A percentile compares a stretch with the other conserved stretches of the same genome.
phyloP scores from a whole-genome alignment of 2,888 invertebrate species.

The Pecten maximus region DNA sequence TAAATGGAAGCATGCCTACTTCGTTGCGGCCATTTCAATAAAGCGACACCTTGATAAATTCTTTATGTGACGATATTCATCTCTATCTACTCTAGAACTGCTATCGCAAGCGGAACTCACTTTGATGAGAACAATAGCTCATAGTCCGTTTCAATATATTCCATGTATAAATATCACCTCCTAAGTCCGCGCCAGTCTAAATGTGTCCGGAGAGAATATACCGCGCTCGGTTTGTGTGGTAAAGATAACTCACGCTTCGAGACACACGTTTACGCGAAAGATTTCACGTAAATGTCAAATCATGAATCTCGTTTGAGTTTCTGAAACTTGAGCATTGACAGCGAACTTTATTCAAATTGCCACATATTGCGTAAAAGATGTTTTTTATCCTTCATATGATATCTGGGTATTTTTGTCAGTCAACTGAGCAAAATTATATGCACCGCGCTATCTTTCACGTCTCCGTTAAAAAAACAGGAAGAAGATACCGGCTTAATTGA shows the following conservation, averaged over 20 bases:
- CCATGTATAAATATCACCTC: neutral
- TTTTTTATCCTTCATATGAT: neutral
- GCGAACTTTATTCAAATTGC: neutral
- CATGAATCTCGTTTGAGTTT: neutral
- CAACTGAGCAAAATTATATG: neutral
- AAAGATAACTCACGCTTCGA: neutral
- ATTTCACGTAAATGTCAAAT: neutral
- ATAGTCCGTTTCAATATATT: neutral
- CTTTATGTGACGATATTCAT: neutral
- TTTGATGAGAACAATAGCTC: neutral
- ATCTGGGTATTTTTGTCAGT: neutral
- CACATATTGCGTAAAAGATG: neutral
- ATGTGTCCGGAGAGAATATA: neutral
- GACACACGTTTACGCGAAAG: neutral
- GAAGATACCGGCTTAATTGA: neutral
- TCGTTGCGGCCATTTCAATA: slow-evolving; percentile 16
- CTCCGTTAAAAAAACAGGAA: neutral
- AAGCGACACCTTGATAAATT: neutral
- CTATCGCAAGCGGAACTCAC: neutral
- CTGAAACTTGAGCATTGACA: neutral
- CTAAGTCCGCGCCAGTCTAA: neutral
- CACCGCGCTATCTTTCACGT: neutral
- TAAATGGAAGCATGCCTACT: slow-evolving; percentile 17
- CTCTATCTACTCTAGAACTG: neutral
- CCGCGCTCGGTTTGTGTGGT: neutral